Evolutionary conservation across 1,140 invertebrate species (phyloP).

Genomic region (Goniozus legneri): DNA sequence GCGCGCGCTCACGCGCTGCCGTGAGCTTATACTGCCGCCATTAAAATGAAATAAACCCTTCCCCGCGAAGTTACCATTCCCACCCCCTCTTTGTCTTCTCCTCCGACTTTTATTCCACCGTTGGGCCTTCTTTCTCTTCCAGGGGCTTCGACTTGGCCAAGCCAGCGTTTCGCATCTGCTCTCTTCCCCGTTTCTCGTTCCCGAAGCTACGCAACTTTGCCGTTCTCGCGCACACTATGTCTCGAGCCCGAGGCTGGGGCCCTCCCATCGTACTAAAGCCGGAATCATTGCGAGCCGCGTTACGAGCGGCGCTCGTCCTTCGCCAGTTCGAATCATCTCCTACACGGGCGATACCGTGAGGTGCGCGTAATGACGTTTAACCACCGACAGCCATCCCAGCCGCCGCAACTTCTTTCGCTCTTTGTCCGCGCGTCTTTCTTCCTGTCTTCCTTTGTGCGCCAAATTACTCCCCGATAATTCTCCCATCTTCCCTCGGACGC

Average conservation of each 20-base stretch:
- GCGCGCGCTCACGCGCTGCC: slow-evolving; percentile 18
- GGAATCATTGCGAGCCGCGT: too few species aligned
- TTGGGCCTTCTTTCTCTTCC: slow-evolving; percentile 11
- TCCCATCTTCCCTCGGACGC: background rate
- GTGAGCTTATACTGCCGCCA: slow-evolving; percentile 37
- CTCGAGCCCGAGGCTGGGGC: too few species aligned
- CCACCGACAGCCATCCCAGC: slow-evolving; percentile 23
- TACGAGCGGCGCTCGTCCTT: background rate
- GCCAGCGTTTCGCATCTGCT: slow-evolving; percentile 21
- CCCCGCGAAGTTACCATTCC: too few species aligned
- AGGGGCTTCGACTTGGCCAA: slow-evolving; percentile 18
- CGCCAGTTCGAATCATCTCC: too few species aligned
- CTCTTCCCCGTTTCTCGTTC: background rate
- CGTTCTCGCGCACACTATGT: too few species aligned
- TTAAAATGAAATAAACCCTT: slow-evolving; percentile 41
- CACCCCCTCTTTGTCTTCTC: slow-evolving; percentile 10
- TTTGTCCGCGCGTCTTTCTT: background rate
- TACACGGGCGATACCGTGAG: slow-evolving; percentile 12
- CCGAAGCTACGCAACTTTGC: background rate
- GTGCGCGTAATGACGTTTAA: slow-evolving; percentile 34
- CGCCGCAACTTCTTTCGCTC: slow-evolving; percentile 26
- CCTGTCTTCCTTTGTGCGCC: background rate
- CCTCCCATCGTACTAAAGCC: too few species aligned
- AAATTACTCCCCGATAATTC: background rate
- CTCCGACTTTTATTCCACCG: slow-evolving; percentile 17